A percentile compares a stretch with the other conserved stretches of the same genome.
Conservation (phyloP, 2,888 invertebrate genomes). For the Agonopterix arenella region DNA sequence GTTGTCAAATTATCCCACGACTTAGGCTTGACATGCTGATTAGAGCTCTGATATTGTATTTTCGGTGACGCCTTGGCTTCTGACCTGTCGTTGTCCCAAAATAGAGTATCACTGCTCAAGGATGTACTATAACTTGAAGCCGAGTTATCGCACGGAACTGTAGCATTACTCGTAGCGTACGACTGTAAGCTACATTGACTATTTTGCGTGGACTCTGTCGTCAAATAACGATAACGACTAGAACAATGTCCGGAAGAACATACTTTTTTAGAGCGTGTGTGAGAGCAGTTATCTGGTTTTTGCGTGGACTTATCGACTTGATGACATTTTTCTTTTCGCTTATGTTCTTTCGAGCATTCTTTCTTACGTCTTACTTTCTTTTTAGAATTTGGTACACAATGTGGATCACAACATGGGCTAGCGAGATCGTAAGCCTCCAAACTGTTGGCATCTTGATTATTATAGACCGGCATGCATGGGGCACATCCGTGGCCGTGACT, state of each 20-base stretch:
- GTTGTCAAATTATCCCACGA: constrained; percentile 94
- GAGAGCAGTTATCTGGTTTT: constrained; percentile 63
- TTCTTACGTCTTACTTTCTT: constrained; percentile 73
- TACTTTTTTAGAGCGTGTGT: constrained; percentile 60
- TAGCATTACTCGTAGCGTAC: constrained; percentile 86
- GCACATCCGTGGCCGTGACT: constrained; percentile 80
- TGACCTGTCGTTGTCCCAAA: constrained; percentile 82
- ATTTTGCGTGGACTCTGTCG: constrained; percentile 81
- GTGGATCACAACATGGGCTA: constrained; percentile 91
- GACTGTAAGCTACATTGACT: constrained; percentile 90
- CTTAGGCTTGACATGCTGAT: constrained; percentile 83
- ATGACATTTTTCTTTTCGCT: constrained; percentile 77
- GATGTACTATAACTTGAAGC: constrained; percentile 90
- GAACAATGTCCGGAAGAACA: constrained; percentile 58
- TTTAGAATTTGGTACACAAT: constrained; percentile 84
- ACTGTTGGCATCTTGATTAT: constrained; percentile 84
- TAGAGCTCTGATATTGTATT: constrained; percentile 66
- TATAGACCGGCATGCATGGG: constrained; percentile 81
- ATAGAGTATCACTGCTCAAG: constrained; percentile 90
- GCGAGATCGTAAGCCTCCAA: constrained; percentile 91
- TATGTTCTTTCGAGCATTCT: constrained; percentile 79
- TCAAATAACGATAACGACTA: constrained; percentile 77
- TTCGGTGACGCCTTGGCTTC: constrained; percentile 64
- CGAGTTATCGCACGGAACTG: constrained; percentile 81
- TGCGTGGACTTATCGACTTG: constrained; percentile 68